phyloP scores from a whole-genome alignment of 2,888 invertebrate species.

The Trisateles emortualis region DNA sequence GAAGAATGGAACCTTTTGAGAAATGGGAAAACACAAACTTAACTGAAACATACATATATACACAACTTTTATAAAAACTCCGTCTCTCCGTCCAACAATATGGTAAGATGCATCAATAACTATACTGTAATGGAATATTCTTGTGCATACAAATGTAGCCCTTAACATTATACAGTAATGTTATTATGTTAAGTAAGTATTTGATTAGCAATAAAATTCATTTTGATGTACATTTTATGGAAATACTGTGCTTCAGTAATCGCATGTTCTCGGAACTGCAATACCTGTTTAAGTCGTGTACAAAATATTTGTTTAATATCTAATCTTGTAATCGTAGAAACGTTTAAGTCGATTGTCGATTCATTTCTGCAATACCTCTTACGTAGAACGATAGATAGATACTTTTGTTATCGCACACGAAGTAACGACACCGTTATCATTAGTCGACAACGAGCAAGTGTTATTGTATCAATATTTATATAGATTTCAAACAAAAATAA shows the following conservation, averaged over 20 bases:
- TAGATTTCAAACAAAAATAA: neutral
- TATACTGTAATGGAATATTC: too few species aligned
- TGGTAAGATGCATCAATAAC: too few species aligned
- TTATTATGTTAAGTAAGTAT: neutral
- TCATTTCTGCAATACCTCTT: slow-evolving; percentile 21
- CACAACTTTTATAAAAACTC: neutral
- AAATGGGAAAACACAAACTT: neutral
- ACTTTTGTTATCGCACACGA: slow-evolving; percentile 11
- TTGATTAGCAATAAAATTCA: neutral
- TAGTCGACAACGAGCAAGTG: slow-evolving; percentile 1
- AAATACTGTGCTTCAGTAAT: neutral
- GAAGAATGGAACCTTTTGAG: neutral
- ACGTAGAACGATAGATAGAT: neutral
- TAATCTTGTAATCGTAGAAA: slow-evolving; percentile 28
- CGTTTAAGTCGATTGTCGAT: slow-evolving; percentile 12
- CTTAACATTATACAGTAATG: neutral
- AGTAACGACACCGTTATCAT: slow-evolving; percentile 9
- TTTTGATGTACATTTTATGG: neutral
- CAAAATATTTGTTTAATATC: slow-evolving; percentile 13
- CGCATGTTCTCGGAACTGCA: neutral
- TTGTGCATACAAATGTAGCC: neutral
- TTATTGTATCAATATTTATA: neutral
- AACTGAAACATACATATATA: neutral
- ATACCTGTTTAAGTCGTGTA: slow-evolving; percentile 8
- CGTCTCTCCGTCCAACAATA: too few species aligned